Evolutionary conservation across 2,113 vertebrate genomes (phyloP).

Genomic region (Morone chrysops): DNA sequence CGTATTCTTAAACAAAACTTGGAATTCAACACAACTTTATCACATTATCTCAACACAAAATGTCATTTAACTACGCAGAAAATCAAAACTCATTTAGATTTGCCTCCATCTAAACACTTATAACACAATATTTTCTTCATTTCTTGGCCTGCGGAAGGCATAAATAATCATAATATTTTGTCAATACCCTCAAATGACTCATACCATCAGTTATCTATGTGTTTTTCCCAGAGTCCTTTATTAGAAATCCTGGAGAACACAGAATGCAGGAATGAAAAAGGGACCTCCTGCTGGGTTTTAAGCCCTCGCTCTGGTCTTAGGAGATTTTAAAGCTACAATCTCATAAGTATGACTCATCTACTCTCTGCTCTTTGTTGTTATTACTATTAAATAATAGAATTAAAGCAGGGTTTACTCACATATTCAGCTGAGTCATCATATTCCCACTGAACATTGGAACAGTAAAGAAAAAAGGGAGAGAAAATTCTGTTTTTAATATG

Average conservation of each 20-base stretch:
- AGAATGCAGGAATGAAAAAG: constrained; percentile 12
- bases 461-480: constrained; percentile 67
- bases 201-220: constrained; percentile 17
- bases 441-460: constrained; percentile 88
- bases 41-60: constrained; percentile 19
- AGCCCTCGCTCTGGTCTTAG: background rate
- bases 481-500: constrained; percentile 8
- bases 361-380: constrained; percentile 17
- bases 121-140: constrained; percentile 15
- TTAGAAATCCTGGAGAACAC: constrained; percentile 24
- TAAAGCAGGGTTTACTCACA: constrained; percentile 88
- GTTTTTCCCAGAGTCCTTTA: background rate
- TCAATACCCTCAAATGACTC: constrained; percentile 26
- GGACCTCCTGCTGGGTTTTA: background rate
- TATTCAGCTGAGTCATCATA: constrained; percentile 93
- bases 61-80: background rate
- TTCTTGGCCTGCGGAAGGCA: constrained; percentile 1
- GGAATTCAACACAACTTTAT: constrained; percentile 5
- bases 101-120: constrained; percentile 16
- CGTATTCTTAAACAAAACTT: background rate
- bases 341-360: constrained; percentile 44
- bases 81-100: constrained; percentile 22
- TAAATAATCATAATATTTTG: constrained; percentile 31
- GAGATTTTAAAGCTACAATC: constrained; percentile 35
- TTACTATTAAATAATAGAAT: constrained; percentile 33